Percentiles rank a stretch among this genome's conserved stretches.
phyloP scores from a whole-genome alignment of 2,113 vertebrate species.

The Silurus glanis region DNA sequence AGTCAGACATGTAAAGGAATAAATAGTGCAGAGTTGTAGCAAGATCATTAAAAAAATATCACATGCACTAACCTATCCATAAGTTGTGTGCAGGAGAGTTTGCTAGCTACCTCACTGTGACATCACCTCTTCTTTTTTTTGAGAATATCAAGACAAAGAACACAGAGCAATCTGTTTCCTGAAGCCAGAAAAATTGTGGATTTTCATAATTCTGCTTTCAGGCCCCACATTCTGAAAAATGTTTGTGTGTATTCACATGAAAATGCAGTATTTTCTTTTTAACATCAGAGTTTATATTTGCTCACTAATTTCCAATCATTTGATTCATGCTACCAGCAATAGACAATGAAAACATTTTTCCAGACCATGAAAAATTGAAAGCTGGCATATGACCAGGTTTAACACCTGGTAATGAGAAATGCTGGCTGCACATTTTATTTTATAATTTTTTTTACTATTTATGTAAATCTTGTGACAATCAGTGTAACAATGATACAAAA shows the following conservation, averaged over 20 bases:
- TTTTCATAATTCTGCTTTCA: not conserved
- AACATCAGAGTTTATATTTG: not conserved
- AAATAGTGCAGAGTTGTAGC: not conserved
- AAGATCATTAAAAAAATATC: not conserved
- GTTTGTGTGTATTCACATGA: not conserved
- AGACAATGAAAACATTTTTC: not conserved
- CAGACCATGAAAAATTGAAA: not conserved
- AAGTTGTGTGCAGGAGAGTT: not conserved
- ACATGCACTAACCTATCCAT: not conserved
- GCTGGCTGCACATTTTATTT: not conserved
- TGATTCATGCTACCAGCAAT: not conserved
- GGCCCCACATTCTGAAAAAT: not conserved
- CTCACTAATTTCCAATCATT: not conserved
- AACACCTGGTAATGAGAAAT: not conserved
- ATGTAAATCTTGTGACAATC: not conserved
- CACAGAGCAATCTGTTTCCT: not conserved
- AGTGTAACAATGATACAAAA: not conserved
- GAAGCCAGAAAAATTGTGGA: not conserved
- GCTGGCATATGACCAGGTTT: not conserved
- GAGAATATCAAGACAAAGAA: not conserved
- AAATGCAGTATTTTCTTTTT: not conserved
- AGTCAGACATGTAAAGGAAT: not conserved
- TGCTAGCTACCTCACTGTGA: not conserved
- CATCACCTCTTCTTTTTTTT: not conserved
- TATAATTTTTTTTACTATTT: not conserved